Evolutionary conservation across 2,113 vertebrate genomes (phyloP), one percentile per base, ranked within the genome.

Genomic region (Dissostichus mawsoni): DNA sequence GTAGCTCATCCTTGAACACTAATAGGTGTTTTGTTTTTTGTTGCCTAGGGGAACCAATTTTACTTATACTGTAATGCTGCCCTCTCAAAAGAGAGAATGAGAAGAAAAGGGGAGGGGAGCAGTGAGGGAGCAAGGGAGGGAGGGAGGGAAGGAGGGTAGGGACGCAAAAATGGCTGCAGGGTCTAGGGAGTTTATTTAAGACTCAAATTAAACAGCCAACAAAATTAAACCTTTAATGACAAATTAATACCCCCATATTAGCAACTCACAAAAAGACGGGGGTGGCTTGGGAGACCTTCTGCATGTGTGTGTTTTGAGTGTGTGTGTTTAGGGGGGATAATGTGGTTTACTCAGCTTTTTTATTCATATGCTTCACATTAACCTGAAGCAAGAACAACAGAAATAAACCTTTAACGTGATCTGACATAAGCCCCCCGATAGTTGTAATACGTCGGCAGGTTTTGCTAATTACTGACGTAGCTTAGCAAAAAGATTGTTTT

Each of bases 201-300:
- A 95, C 95, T 96, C 94, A 96, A 96, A 97, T 97, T 95, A 96
- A 96, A 96, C 95, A 94, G 84, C 91, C 93, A 93, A 94, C 94
- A 82, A 80, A 96, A 96, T 96, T 92, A 96, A 96, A 96, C 94
- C 94, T 95, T 96, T 95, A 95, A 96, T 96, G 95, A 95, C 95
- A 95, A 96, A 95, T 96, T 93, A 96, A 95, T 94, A 94, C 47
- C 52, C 29, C 25, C 90, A 93, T 94, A 96, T 96, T 95, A 95
- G 95, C 94, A 94, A 92, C 92, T 93, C 93, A 93, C 93, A 93
- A 94, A 41, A 94, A 85, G 47, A 74, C 50, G 69, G 66, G 29
- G 36, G 58, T n/a, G 33, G 64, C 18, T 62, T 47, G 55, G 41
- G 51, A 65, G 53, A 36, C 3, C 16, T 14, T 29, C 1, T 33